Base-by-base conservation (phyloP, 2,797 vertebrate species). In the Muraenolepis orangiensis region DNA sequence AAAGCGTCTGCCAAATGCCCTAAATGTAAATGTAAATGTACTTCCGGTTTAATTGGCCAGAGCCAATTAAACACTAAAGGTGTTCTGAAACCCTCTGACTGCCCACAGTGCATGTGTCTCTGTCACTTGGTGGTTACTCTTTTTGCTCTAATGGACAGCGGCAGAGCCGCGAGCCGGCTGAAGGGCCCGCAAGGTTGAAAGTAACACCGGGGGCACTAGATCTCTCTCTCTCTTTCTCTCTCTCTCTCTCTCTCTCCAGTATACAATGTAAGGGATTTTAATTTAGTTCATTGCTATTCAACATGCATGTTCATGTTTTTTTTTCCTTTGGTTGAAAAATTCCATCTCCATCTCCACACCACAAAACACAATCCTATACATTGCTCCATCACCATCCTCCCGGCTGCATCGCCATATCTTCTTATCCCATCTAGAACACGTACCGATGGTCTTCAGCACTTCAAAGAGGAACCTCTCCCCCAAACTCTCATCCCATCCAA, bases 121-220 rank as follows among this genome's bases (percentile, higher is more conserved):
- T 80, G 80, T 72, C 79, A 67, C 80, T 67, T 70, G 73, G 78
- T 77, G 84, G 81, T 11, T 80, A 70, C 81, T 71, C n/a, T n/a
- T n/a, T n/a, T n/a, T 1, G 51, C 76, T 75, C 77, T 89, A 88
- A 89, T 82, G 76, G 74, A 75, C 78, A 82, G 82, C 71, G 73
- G 81, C 80, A 83, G 76, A 78, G 81, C 81, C n/a, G n/a, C n/a
- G n/a, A 8, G 32, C 32, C 3, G 32, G 3, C 81, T 82, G 82
- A 87, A 83, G 23, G 82, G 81, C 80, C 88, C 79, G 77, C 69
- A 68, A 79, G 84, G 84, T 83, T 90, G 77, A 90, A 85, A 88
- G 83, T 83, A 86, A 87, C 83, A 8, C 3, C 32, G 32, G 32
- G 3, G 32, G 76, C 72, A 72, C 71, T 73, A 71, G 80, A n/a